These are phyloP conservation scores for Chouioia cunea DNA, from an alignment of 2,888 invertebrate species.

Conservation along the genomic window DNA sequence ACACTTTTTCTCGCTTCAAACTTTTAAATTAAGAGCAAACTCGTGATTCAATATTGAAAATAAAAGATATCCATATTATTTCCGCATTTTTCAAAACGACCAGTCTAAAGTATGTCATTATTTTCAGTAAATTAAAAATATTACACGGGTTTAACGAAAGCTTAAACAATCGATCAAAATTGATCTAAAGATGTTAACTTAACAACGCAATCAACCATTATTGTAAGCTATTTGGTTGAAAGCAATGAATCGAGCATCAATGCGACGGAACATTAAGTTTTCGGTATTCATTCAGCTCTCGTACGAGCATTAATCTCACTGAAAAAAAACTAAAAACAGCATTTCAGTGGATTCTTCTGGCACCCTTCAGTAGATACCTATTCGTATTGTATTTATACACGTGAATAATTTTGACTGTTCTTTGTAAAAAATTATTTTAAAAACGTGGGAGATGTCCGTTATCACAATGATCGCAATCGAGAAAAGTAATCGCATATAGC, in stretches of 20 bases:
- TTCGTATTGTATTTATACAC: slow-evolving; percentile 12
- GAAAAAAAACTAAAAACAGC: slow-evolving; percentile 17
- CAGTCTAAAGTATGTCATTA: too few relatives aligned
- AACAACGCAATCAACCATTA: slow-evolving; percentile 10
- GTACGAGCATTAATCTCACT: slow-evolving; percentile 37
- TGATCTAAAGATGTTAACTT: background rate
- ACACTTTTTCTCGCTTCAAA: slow-evolving; percentile 6
- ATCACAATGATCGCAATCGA: slow-evolving; percentile 38
- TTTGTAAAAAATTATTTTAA: slow-evolving; percentile 8
- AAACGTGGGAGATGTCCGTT: slow-evolving; percentile 22
- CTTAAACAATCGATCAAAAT: too few relatives aligned
- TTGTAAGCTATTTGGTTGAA: slow-evolving; percentile 8
- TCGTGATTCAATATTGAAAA: background rate
- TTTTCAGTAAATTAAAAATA: too few relatives aligned
- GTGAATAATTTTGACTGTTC: slow-evolving; percentile 35
- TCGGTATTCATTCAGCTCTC: slow-evolving; percentile 22
- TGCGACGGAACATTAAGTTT: slow-evolving; percentile 37
- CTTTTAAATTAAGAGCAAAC: slow-evolving; percentile 1
- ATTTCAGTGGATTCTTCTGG: slow-evolving; percentile 14
- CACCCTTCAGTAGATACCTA: background rate
- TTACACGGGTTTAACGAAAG: too few relatives aligned
- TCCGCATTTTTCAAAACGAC: too few relatives aligned
- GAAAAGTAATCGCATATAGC: slow-evolving; percentile 7
- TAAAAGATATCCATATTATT: background rate
- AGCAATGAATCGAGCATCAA: slow-evolving; percentile 41